phyloP scores from a whole-genome alignment of 1,140 invertebrate species.

The Callitettix versicolor region DNA sequence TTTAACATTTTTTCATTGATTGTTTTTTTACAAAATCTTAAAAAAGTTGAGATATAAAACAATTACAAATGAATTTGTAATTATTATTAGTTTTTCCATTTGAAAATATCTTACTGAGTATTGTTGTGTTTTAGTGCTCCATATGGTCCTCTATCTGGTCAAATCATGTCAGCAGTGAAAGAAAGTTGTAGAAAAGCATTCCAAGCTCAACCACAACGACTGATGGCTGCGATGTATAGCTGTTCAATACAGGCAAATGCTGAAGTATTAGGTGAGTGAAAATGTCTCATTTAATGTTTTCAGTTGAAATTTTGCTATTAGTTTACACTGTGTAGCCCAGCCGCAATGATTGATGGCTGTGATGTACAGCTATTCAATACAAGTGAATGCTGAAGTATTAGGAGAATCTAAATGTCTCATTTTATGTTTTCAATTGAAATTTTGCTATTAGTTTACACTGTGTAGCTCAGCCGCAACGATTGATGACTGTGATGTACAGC shows the following conservation, averaged over 20 bases:
- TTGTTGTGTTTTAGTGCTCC: constrained; percentile 19
- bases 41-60: no score
- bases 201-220: constrained; percentile 75
- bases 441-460: no score
- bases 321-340: no score
- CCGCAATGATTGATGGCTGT: constrained; percentile 87
- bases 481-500: constrained; percentile 95
- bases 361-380: constrained; percentile 92
- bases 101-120: no score
- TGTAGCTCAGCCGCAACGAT: constrained; percentile 73
- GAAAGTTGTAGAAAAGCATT: constrained; percentile 83
- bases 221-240: constrained; percentile 95
- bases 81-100: no score
- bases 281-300: no score
- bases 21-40: no score
- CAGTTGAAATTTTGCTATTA: no score
- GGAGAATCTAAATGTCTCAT: constrained; percentile 55
- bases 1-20: no score
- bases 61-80: no score
- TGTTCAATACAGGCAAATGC: constrained; percentile 87
- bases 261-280: constrained; percentile 79
- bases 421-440: no score
- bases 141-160: constrained; percentile 52
- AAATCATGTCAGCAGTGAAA: constrained; percentile 84
- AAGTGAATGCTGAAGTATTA: constrained; percentile 84